Base-by-base conservation (phyloP, 2,888 invertebrate genomes). In the Linyphia triangularis region DNA sequence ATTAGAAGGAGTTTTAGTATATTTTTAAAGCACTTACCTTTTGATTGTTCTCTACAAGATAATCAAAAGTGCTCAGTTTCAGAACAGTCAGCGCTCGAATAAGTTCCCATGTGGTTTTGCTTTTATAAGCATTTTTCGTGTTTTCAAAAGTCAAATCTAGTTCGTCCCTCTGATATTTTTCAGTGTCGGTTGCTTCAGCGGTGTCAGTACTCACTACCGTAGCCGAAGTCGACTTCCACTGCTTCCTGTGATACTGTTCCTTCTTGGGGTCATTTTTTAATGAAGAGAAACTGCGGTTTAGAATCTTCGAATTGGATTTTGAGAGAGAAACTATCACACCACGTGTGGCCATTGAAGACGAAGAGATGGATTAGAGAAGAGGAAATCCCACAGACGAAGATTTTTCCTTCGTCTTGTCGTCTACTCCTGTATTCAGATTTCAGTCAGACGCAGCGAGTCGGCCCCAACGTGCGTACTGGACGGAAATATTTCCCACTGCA, bases 31-130 rank as follows among this genome's bases (percentile, higher is more conserved):
- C 4, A 83, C 72, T 95, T 94, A 98, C 98, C 97, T 96, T 95
- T 94, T 95, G 96, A 93, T 98, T 98, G 94, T 98, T 95, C 92
- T 97, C 96, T 91, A 99, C 98, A 91, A 99, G 93, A 93, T 95
- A 96, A 92, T 96, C 95, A 92, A 96, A 94, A 85, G 97, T 96
- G 93, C 98, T 98, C 93, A 99, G 94, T 92, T 96, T 95, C 93
- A 98, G 98, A 91, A 99, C 98, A 92, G 98, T 92, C 93, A 97
- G 96, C 59, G 97, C 98, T 91, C 99, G 95, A 77, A 98, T 92
- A 91, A 99, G 95, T 93, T 99, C 98, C 94, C 95, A 95, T 91
- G 96, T 98, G 91, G 97, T 97, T 94, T 99, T 99, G 94, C 98
- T 98, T 93, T 97, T 97, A 94, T 97, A 99, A 30, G 98, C 96